These are phyloP conservation scores for Muscicapa comitata DNA, from an alignment of 2,797 vertebrate genomes.

Conservation along the genomic window DNA sequence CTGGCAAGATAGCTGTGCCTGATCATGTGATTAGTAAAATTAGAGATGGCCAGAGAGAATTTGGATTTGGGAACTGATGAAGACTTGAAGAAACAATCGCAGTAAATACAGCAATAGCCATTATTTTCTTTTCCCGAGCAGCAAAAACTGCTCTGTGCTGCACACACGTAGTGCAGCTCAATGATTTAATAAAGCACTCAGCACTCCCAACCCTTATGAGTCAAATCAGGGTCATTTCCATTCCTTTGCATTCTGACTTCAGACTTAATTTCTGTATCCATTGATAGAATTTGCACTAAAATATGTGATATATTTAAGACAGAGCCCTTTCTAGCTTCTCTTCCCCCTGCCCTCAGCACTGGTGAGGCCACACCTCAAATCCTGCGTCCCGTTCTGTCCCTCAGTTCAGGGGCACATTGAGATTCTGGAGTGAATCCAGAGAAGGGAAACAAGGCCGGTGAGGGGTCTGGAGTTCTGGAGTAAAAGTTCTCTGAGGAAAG, in stretches of 20 bases:
- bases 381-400: background rate
- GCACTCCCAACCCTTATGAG: no score
- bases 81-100: background rate
- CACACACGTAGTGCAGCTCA: background rate
- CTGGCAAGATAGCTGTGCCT: background rate
- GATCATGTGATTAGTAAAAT: no score
- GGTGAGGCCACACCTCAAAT: background rate
- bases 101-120: background rate
- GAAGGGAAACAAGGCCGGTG: no score
- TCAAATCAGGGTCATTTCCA: background rate
- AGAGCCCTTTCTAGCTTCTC: background rate
- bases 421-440: background rate
- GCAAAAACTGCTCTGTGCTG: background rate
- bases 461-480: background rate
- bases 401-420: background rate
- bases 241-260: background rate
- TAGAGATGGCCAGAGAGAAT: background rate
- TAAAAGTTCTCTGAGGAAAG: accelerated
- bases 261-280: background rate
- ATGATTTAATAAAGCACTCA: background rate
- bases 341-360: no score
- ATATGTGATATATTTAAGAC: background rate
- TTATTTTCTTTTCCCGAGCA: background rate
- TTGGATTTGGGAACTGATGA: background rate
- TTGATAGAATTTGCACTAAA: background rate